Evolutionary conservation across 1,140 invertebrate genomes (phyloP).

Genomic region (Copidosoma floridanum): DNA sequence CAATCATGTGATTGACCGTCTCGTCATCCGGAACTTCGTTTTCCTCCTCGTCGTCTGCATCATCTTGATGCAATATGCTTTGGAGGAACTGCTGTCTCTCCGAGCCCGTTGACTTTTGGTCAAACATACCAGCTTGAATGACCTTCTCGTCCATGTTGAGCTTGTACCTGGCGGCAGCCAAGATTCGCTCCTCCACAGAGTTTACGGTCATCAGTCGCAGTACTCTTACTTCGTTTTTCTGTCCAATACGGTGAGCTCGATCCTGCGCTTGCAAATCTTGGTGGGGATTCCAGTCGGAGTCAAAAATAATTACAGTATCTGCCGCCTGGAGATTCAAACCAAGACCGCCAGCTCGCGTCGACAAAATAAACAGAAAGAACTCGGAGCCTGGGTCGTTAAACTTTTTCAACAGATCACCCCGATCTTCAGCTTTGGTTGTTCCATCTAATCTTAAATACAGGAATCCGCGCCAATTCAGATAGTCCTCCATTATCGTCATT

Average conservation of each 20-base stretch:
- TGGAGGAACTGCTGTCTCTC: conserved; percentile 95
- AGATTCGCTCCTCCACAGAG: conserved; percentile 96
- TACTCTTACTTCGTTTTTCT: conserved; percentile 96
- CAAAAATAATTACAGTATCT: conserved; percentile 98
- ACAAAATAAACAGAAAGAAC: conserved; percentile 94
- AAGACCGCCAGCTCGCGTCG: conserved; percentile 95
- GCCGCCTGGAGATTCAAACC: conserved; percentile 97
- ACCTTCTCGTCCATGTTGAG: conserved; percentile 99
- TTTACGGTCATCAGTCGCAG: conserved; percentile 97
- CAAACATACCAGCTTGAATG: conserved; percentile 99
- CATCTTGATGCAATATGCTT: conserved; percentile 90
- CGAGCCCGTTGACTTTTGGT: conserved; percentile 97
- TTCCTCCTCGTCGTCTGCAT: conserved; percentile 93
- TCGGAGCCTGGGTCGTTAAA: conserved; percentile 91
- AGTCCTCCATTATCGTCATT: conserved; percentile 99
- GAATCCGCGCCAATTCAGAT: conserved; percentile 84
- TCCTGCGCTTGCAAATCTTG: conserved; percentile 98
- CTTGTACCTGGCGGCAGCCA: conserved; percentile 90
- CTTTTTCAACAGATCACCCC: conserved; percentile 87
- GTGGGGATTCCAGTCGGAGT: conserved; percentile 99
- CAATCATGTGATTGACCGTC: conserved; percentile 98
- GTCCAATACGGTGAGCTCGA: conserved; percentile 97
- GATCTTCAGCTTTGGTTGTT: conserved; percentile 96
- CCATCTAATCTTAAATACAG: conserved; percentile 82
- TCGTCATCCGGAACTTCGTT: conserved; percentile 99